Evolutionary conservation across 2,888 invertebrate genomes (phyloP).

Genomic region (Tribolium freemani): DNA sequence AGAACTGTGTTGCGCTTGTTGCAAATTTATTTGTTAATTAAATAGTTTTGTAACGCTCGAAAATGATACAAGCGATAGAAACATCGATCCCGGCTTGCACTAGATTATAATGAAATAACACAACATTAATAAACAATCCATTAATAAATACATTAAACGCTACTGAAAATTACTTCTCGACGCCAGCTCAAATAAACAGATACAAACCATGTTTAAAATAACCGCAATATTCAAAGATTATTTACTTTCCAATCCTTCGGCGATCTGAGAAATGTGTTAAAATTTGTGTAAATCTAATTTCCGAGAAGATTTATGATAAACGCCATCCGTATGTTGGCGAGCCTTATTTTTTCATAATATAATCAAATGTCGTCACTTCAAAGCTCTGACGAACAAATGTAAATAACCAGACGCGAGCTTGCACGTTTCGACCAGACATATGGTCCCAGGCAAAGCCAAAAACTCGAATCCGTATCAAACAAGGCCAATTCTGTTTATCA

Average conservation of each 20-base stretch:
- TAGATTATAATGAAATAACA: conserved; percentile 61
- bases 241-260: conserved; percentile 46
- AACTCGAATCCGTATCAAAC: too few relatives aligned
- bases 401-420: conserved; percentile 16
- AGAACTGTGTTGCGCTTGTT: background rate
- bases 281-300: conserved; percentile 58
- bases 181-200: conserved; percentile 66
- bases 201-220: conserved; percentile 45
- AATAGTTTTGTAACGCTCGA: conserved; percentile 42
- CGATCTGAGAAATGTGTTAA: conserved; percentile 56
- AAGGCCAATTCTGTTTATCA: too few relatives aligned
- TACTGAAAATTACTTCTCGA: conserved; percentile 62
- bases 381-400: conserved; percentile 20
- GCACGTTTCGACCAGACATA: background rate
- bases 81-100: conserved; percentile 49
- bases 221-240: conserved; percentile 45
- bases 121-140: conserved; percentile 65
- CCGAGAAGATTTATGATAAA: conserved; percentile 53
- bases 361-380: conserved; percentile 45
- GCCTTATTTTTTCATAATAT: conserved; percentile 43
- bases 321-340: conserved; percentile 43
- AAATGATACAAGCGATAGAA: conserved; percentile 46
- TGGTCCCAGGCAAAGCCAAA: background rate
- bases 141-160: conserved; percentile 66
- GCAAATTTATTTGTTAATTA: conserved; percentile 23